Evolutionary conservation across 2,888 invertebrate species (phyloP).

Genomic region (Agonopterix heracliana): DNA sequence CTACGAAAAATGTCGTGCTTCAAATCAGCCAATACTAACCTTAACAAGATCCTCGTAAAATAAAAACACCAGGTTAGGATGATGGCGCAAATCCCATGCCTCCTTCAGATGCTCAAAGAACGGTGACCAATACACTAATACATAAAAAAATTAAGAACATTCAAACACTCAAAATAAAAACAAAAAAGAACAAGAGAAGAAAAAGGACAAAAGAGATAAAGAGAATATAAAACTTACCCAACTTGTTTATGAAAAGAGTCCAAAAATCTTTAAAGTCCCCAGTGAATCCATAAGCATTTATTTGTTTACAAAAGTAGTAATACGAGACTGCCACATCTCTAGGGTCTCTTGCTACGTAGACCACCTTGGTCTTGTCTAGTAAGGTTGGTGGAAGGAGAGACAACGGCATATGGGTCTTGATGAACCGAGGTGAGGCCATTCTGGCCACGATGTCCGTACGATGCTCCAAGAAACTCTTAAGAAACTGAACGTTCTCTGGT

Average conservation of each 20-base stretch:
- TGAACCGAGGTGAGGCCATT: constrained; percentile 63
- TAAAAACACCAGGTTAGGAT: constrained; percentile 83
- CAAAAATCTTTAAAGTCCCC: constrained; percentile 78
- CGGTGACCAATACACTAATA: constrained; percentile 82
- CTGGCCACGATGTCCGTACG: constrained; percentile 11
- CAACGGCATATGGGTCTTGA: constrained; percentile 83
- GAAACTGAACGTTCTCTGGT: no score
- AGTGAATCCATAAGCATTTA: constrained; percentile 72
- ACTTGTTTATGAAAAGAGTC: constrained; percentile 71
- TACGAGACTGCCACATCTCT: constrained; percentile 87
- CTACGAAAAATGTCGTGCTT: no score
- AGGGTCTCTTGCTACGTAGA: constrained; percentile 87
- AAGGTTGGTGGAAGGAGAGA: constrained; percentile 78
- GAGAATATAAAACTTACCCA: no score
- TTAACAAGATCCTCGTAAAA: constrained; percentile 87
- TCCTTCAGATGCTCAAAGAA: constrained; percentile 88
- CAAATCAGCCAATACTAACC: constrained; percentile 45
- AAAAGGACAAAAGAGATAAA: no score
- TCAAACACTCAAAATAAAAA: no score
- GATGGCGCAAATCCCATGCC: constrained; percentile 80
- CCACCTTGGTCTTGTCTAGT: constrained; percentile 67
- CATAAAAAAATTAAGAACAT: no score
- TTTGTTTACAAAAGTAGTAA: constrained; percentile 78
- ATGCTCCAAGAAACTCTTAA: no score
- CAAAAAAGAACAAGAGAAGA: no score